Conservation (phyloP, 1,140 invertebrate species). For the Trichogramma pretiosum region DNA sequence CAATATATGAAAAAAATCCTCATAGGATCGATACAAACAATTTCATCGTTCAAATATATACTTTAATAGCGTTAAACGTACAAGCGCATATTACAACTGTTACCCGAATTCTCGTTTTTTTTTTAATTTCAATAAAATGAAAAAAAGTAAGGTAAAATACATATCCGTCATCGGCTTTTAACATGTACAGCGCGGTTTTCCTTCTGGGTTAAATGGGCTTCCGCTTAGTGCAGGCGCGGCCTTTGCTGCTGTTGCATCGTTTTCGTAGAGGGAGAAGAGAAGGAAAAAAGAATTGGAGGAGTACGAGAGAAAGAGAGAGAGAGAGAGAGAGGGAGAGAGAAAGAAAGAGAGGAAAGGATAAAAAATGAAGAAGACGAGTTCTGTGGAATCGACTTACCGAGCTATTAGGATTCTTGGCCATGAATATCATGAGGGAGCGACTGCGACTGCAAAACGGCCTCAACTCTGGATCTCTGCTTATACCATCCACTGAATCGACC, state of each 20-base stretch:
- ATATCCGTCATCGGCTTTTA: slow-evolving; percentile 17
- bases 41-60: too few species aligned
- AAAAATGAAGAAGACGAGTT: slow-evolving; percentile 6
- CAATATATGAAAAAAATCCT: too few species aligned
- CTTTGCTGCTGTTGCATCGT: slow-evolving; percentile 4
- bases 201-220: slow-evolving; percentile 16
- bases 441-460: slow-evolving; percentile 44
- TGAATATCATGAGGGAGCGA: slow-evolving; percentile 42
- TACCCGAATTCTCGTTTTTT: neutral
- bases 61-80: too few species aligned
- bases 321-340: slow-evolving; percentile 1
- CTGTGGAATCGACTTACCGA: slow-evolving; percentile 32
- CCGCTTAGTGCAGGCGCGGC: too few species aligned
- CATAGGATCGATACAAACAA: too few species aligned
- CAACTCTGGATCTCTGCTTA: slow-evolving; percentile 42
- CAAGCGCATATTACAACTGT: too few species aligned
- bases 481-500: slow-evolving; percentile 44
- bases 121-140: slow-evolving; percentile 24
- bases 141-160: slow-evolving; percentile 33
- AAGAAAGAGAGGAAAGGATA: neutral
- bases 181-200: slow-evolving; percentile 16
- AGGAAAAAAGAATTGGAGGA: slow-evolving; percentile 1
- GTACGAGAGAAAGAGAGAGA: neutral
- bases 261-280: neutral
- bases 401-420: slow-evolving; percentile 41